Conservation (phyloP, 92 coral and sea anemone species). For the Scolanthus callimorphus region DNA sequence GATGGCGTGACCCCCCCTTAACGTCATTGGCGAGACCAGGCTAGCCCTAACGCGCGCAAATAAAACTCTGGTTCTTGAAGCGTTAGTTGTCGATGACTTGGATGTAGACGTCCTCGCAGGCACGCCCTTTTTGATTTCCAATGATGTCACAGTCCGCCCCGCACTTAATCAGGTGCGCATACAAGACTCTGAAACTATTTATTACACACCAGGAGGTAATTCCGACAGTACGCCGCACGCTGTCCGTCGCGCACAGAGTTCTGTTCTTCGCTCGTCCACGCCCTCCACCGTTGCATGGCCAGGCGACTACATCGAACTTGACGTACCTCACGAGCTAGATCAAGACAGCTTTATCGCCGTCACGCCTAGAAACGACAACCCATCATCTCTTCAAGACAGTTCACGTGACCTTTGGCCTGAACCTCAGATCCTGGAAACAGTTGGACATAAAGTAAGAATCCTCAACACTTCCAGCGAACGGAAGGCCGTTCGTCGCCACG, state of each 20-base stretch:
- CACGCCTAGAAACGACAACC: conserved; percentile 36
- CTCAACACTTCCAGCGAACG: too few species aligned
- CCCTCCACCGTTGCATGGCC: conserved; percentile 49
- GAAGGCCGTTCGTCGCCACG: too few species aligned
- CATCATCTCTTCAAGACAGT: conserved; percentile 1
- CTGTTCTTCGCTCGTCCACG: conserved; percentile 34
- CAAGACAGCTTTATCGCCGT: conserved; percentile 23
- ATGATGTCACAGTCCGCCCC: conserved; percentile 54
- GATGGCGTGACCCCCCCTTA: conserved; percentile 41
- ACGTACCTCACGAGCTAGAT: conserved; percentile 35
- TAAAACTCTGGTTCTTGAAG: conserved; percentile 36
- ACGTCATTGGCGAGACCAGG: conserved; percentile 38
- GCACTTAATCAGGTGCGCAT: conserved; percentile 38
- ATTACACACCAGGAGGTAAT: conserved; percentile 6
- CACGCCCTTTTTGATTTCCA: conserved; percentile 53
- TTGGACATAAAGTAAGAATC: too few species aligned
- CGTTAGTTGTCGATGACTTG: conserved; percentile 38
- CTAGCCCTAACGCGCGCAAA: conserved; percentile 19
- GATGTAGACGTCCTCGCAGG: conserved; percentile 56
- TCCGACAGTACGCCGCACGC: conserved; percentile 1
- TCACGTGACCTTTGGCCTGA: conserved; percentile 38
- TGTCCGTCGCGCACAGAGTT: conserved; percentile 19
- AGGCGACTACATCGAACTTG: conserved; percentile 54
- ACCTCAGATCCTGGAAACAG: conserved; percentile 53
- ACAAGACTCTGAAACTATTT: conserved; percentile 28